Evolutionary conservation across 2,113 vertebrate genomes (phyloP).

Genomic region (Engystomops pustulosus): DNA sequence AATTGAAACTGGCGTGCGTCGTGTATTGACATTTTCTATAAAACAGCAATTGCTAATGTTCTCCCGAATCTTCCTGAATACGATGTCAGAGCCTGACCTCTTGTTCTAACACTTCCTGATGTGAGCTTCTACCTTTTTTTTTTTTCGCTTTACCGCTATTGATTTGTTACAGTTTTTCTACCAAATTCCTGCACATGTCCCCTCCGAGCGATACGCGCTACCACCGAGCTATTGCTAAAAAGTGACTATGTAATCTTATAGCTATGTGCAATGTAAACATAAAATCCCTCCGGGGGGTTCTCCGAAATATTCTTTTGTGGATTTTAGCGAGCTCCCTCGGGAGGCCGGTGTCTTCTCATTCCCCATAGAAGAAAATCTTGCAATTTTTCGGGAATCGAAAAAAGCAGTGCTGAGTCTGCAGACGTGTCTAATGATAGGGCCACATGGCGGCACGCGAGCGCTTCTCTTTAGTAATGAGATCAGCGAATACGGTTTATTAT

Average conservation of each 20-base stretch:
- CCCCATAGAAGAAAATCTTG: conserved; percentile 10
- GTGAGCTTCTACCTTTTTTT: too few relatives aligned
- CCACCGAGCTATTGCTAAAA: neutral
- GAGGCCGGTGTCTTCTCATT: neutral
- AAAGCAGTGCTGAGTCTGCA: conserved; percentile 15
- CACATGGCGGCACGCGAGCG: neutral
- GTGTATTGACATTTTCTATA: conserved; percentile 18
- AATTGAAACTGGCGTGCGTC: neutral
- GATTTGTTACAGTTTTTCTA: conserved; percentile 30
- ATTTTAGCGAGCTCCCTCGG: conserved; percentile 7
- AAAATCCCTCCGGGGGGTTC: conserved; percentile 19
- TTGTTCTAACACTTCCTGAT: conserved; percentile 11
- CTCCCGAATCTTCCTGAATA: neutral
- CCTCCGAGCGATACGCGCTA: neutral
- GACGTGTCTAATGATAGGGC: neutral
- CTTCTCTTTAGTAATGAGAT: neutral
- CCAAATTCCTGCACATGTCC: neutral
- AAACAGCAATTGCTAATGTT: conserved; percentile 8
- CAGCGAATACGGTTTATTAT: conserved; percentile 19
- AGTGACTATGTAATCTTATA: conserved; percentile 19
- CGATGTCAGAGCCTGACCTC: conserved; percentile 1
- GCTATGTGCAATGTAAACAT: conserved; percentile 16
- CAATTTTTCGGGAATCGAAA: neutral
- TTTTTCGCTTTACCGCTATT: neutral
- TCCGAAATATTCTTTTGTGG: neutral